Base-by-base conservation (phyloP, 2,113 vertebrate species). In the Eretmochelys imbricata region DNA sequence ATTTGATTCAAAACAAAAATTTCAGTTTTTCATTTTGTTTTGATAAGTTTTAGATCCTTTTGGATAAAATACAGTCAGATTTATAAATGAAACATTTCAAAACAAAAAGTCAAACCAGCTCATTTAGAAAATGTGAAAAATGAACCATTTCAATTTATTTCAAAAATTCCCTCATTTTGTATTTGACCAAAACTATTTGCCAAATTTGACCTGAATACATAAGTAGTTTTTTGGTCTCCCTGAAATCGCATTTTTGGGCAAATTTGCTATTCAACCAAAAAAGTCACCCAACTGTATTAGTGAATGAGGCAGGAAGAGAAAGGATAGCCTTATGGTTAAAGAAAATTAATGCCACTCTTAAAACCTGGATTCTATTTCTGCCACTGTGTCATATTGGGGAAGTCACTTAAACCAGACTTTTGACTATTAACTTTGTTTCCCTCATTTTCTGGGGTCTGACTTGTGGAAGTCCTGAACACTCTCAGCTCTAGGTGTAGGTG, bases 381-480 rank as follows among this genome's bases (percentile, higher is more conserved):
- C 5, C 72, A 81, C 72, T 87, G 22, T 42, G 17, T 5, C n/a
- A 82, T 76, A n/a, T 24, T 31, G 80, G 82, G 55, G 65, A 89
- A 82, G 50, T 4, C 25, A n/a, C n/a, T 82, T 85, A 80, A 83
- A 82, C 83, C n/a, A 87, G 65, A 95, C 65, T 42, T 80, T 93
- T 42, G 29, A 48, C 19, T 88, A 57, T 62, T 53, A 31, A 46
- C 19, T 50, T 79, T 87, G 82, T 91, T 87, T 69, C 81, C 69
- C 54, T 82, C 38, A 89, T 19, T 88, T 19, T 46, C 17, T 93
- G 89, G 25, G 46, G 38, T 53, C 35, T 69, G 8, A 10, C 87
- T 79, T 91, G 29, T n/a, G 90, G 57, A 90, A 93, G 20, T 79
- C 94, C 87, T 59, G 89, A 80, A 54, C 83, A 91, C 89, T 85